Evolutionary conservation across 2,888 invertebrate species (phyloP).

Genomic region (Dolichopus griseipennis): DNA sequence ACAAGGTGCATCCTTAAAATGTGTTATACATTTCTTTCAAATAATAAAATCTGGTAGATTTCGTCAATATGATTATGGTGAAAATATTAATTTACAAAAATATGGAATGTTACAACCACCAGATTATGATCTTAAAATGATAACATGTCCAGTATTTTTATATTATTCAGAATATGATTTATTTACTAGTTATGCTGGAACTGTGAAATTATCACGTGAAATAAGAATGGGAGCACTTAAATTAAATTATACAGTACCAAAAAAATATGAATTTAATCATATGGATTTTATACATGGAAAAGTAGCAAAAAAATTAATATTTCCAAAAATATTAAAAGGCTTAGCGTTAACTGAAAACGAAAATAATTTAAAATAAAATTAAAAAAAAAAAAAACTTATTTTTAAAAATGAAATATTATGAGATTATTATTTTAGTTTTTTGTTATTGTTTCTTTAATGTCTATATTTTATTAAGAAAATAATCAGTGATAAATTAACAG

Average conservation of each 20-base stretch:
- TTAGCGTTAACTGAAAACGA: neutral
- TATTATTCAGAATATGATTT: slow-evolving; percentile 38
- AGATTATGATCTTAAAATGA: slow-evolving; percentile 34
- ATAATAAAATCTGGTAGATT: slow-evolving; percentile 39
- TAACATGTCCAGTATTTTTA: slow-evolving; percentile 34
- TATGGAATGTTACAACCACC: slow-evolving; percentile 26
- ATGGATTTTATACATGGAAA: neutral
- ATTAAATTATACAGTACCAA: neutral
- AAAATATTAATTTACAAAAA: neutral
- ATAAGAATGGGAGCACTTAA: neutral
- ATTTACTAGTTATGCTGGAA: neutral
- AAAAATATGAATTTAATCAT: neutral
- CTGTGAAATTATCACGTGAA: neutral
- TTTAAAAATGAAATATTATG: too few relatives aligned
- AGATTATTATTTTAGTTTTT: too few relatives aligned
- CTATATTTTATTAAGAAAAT: too few relatives aligned
- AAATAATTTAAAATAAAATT: too few relatives aligned
- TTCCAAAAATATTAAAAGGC: neutral
- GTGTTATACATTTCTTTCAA: slow-evolving; percentile 40
- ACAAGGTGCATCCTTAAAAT: slow-evolving; percentile 39
- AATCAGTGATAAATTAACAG: too few relatives aligned
- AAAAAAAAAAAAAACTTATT: too few relatives aligned
- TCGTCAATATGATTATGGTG: slow-evolving; percentile 37
- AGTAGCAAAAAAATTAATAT: neutral
- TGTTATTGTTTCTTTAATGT: too few relatives aligned